Evolutionary conservation across 2,113 vertebrate genomes (phyloP), one percentile per base, ranked within the genome.

Genomic region (Prochilodus magdalenae): DNA sequence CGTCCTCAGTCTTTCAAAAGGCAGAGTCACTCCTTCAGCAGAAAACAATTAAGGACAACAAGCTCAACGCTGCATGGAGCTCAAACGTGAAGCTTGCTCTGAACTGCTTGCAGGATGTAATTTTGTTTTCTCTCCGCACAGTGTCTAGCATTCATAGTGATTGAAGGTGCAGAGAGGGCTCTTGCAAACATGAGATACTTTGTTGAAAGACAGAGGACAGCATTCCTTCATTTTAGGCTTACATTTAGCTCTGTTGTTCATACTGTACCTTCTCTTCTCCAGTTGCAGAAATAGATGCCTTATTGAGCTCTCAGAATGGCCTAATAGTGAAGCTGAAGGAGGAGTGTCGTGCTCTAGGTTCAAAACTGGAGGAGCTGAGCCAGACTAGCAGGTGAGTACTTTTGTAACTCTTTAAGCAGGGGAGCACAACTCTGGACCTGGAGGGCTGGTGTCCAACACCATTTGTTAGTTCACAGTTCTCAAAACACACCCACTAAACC

Each of bases 321-420:
- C 92, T 98, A 80, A 93, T 98, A 88, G 88, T 89, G 89, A 97
- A 95, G 90, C 88, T 98, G 88, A 97, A 94, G 88, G 95, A 96
- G 73, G 96, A 97, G 85, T 97, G 94, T 91, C 93, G 87, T 85
- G 79, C 73, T 0, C 91, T 99, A 84, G 94, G 91, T 84, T 89
- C 87, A 69, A 94, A 94, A 84, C 88, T 98, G 91, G 96, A 97
- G 80, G 88, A 95, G 69, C 83, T 94, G 62, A 94, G 92, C 27
- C 93, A 93, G 87, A 96, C 93, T 81, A 94, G 92, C 93, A 95
- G 97, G 97, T 95, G 86, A 83, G 93, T 80, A 26, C 57, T 33
- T 82, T 77, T 60, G 72, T 10, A 27, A 30, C 55, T 82, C 22
- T 24, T 85, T 24, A 14, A 70, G 66, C 4, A 24, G 63, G 15